Percentiles rank a stretch among this genome's conserved stretches.
Conservation (phyloP, 2,113 vertebrate species). For the Nymphicus hollandicus region DNA sequence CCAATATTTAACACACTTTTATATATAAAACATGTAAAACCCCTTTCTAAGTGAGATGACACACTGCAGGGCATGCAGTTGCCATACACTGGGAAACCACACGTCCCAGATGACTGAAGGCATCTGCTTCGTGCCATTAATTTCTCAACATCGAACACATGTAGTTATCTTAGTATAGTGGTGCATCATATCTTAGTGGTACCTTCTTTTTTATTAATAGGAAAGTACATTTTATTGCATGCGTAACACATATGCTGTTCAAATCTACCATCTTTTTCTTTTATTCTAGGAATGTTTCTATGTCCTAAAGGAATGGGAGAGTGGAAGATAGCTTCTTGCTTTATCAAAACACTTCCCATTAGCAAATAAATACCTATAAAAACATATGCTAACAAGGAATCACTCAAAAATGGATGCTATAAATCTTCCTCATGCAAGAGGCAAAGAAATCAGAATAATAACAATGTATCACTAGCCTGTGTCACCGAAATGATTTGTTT, state of each 20-base stretch:
- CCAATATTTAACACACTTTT: conserved; percentile 76
- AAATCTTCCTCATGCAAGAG: conserved; percentile 73
- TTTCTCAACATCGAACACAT: conserved; percentile 49
- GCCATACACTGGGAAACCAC: conserved; percentile 23
- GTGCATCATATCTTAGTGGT: conserved; percentile 22
- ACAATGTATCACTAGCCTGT: conserved; percentile 80
- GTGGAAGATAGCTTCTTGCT: conserved; percentile 7
- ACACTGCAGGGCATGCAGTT: conserved; percentile 53
- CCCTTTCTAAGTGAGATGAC: conserved; percentile 67
- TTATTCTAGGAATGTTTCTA: conserved; percentile 38
- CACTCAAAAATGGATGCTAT: conserved; percentile 73
- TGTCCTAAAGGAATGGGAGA: conserved; percentile 30
- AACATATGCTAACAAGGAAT: conserved; percentile 61
- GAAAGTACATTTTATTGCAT: conserved; percentile 43
- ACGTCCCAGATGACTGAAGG: conserved; percentile 29
- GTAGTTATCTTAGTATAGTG: conserved; percentile 40
- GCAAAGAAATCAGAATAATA: conserved; percentile 75
- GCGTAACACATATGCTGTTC: conserved; percentile 28
- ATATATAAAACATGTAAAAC: conserved; percentile 73
- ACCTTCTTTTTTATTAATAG: conserved; percentile 55
- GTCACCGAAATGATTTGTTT: conserved; percentile 84
- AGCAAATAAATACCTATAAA: conserved; percentile 66
- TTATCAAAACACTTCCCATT: conserved; percentile 53
- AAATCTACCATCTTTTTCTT: conserved; percentile 32
- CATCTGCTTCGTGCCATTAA: conserved; percentile 54